Evolutionary conservation across 2,113 vertebrate genomes (phyloP), one percentile per base, ranked within the genome.

Genomic region (Micronycteris hirsuta): DNA sequence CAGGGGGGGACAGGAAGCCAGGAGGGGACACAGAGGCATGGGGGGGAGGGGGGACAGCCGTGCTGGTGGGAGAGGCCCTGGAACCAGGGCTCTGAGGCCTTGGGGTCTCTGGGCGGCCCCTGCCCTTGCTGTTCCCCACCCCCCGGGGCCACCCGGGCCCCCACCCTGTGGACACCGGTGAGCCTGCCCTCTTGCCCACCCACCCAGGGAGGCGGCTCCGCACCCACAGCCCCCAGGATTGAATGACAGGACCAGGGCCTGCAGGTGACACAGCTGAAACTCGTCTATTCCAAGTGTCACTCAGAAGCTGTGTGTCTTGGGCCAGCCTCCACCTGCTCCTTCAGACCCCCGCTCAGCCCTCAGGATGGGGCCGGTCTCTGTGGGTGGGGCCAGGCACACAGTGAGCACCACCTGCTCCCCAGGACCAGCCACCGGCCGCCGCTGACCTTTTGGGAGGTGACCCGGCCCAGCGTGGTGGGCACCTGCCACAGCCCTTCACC

Each of bases 121-220:
- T 1, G 3, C 7, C 54, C 12, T 1, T 1, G 20, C n/a, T 4
- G 15, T n/a, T 12, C 19, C 0, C 17, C 7, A 0, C 15, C 7
- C 3, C 24, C 3, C 33, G 38, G 68, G 17, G 47, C 15, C 38
- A 26, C 49, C 86, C 0, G 13, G 28, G 26, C 12, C 12, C 56
- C 36, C 8, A 5, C 33, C 49, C 67, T 17, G 26, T 14, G 24
- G 63, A 38, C 58, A 9, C 41, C 2, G 2, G 17, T 0, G 1
- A 5, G 47, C 17, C 45, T 13, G 33, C 16, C 4, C 15, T 5
- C 41, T 45, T 16, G 1, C 36, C 22, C 52, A 26, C 5, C 13
- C 2, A 13, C 45, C 15, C 22, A 5, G 17, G 70, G 86, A 61
- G 58, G 43, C 1, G 4, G 16, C 33, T 38, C 8, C 2, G 31